Conservation (phyloP, 2,113 vertebrate genomes). For the Oceanodroma tethys region DNA sequence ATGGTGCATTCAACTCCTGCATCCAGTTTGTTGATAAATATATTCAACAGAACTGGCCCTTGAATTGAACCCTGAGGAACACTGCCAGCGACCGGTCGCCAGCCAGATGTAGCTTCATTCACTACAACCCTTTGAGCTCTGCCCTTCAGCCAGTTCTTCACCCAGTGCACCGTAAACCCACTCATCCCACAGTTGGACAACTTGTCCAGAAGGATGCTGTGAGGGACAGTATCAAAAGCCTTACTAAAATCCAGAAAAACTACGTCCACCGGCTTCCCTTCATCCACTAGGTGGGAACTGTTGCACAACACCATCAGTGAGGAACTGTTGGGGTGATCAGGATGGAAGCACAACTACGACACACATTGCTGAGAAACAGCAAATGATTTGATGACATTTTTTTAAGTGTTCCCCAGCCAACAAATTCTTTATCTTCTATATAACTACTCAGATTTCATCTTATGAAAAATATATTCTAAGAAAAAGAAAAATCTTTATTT, state of each 20-base stretch:
- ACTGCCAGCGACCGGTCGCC: accelerated
- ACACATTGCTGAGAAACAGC: background rate
- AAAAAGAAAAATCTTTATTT: background rate
- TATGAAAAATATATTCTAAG: background rate
- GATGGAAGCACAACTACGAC: background rate
- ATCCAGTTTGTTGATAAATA: background rate
- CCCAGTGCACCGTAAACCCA: background rate
- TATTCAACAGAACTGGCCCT: background rate
- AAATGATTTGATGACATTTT: background rate
- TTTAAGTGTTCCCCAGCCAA: background rate
- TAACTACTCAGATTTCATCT: background rate
- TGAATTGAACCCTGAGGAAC: background rate
- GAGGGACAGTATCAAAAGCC: background rate
- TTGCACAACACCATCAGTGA: background rate
- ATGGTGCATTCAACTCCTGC: background rate
- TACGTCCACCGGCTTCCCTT: background rate
- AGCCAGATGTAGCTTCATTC: background rate
- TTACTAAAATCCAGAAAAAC: background rate
- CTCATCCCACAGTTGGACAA: background rate
- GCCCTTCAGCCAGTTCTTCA: background rate
- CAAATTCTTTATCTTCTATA: background rate
- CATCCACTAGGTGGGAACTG: background rate
- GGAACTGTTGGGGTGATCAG: background rate
- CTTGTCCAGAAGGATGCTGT: background rate
- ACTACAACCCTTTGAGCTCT: background rate